Evolutionary conservation across 2,888 invertebrate species (phyloP).

Genomic region (Helleia helle): DNA sequence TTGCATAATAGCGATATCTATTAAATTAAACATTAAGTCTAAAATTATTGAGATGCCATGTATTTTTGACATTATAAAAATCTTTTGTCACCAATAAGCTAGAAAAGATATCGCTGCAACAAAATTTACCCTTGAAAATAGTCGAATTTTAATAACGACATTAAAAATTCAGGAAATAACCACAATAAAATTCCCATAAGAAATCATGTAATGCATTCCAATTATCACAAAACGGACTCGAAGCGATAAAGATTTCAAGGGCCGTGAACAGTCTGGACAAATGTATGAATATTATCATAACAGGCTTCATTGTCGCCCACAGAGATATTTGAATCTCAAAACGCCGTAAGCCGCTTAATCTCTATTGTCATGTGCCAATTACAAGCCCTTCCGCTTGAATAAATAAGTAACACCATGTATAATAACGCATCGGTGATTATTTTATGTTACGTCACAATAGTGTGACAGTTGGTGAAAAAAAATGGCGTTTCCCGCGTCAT

Average conservation of each 20-base stretch:
- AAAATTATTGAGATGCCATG: too few species aligned
- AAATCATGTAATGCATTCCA: conserved; percentile 33
- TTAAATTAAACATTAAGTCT: too few species aligned
- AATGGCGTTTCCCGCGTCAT: too few species aligned
- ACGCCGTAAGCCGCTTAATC: conserved; percentile 67
- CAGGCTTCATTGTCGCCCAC: conserved; percentile 61
- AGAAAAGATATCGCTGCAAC: too few species aligned
- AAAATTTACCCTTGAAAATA: too few species aligned
- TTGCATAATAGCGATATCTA: too few species aligned
- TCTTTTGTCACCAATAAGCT: too few species aligned
- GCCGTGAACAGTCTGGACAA: neutral
- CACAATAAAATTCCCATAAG: conserved; percentile 18
- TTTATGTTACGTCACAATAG: neutral
- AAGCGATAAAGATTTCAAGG: neutral
- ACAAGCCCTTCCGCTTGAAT: conserved; percentile 66
- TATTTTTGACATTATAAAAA: too few species aligned
- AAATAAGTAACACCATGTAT: conserved; percentile 43
- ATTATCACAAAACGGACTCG: conserved; percentile 28
- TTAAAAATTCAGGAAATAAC: neutral
- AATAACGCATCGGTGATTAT: conserved; percentile 4
- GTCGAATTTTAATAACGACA: too few species aligned
- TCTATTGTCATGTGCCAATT: conserved; percentile 69
- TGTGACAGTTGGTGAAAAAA: neutral
- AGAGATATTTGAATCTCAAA: conserved; percentile 66
- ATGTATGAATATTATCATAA: conserved; percentile 60